Evolutionary conservation across 2,797 vertebrate genomes (phyloP).

Genomic region (Pempheris klunzingeri): DNA sequence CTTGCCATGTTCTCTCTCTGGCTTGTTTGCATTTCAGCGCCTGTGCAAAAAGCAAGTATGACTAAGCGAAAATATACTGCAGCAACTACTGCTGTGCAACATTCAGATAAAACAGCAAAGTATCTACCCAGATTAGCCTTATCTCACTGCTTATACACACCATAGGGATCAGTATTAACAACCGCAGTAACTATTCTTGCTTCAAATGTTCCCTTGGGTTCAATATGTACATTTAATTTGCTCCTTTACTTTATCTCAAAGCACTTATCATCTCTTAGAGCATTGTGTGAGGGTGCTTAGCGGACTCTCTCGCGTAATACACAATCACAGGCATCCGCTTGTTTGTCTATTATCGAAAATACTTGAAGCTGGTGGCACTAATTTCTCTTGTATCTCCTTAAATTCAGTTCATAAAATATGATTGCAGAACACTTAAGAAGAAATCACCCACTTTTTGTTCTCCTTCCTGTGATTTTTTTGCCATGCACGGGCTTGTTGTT

Average conservation of each 20-base stretch:
- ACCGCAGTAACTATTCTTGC: slow-evolving; percentile 15
- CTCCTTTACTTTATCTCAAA: slow-evolving; percentile 32
- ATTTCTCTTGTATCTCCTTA: slow-evolving; percentile 30
- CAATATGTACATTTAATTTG: slow-evolving; percentile 34
- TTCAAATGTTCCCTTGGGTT: slow-evolving; percentile 32
- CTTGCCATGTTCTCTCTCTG: slow-evolving; percentile 19
- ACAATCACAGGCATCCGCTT: slow-evolving; percentile 29
- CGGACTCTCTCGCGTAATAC: slow-evolving; percentile 19
- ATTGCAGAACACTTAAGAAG: neutral
- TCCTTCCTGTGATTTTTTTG: neutral
- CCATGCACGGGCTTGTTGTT: neutral
- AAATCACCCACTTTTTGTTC: neutral
- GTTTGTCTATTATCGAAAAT: slow-evolving; percentile 37
- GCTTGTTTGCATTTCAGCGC: slow-evolving; percentile 41
- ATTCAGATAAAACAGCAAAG: slow-evolving; percentile 29
- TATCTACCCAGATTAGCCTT: slow-evolving; percentile 19
- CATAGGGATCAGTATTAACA: neutral
- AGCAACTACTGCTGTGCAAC: neutral
- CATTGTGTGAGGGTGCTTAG: neutral
- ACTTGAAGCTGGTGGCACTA: slow-evolving; percentile 18
- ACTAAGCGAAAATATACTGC: slow-evolving; percentile 19
- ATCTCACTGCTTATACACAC: slow-evolving; percentile 14
- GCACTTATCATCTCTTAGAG: slow-evolving; percentile 36
- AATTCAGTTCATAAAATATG: slow-evolving; percentile 28
- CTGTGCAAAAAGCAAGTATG: slow-evolving; percentile 16